phyloP scores from a whole-genome alignment of 2,797 vertebrate species.

The Harpagifer antarcticus region DNA sequence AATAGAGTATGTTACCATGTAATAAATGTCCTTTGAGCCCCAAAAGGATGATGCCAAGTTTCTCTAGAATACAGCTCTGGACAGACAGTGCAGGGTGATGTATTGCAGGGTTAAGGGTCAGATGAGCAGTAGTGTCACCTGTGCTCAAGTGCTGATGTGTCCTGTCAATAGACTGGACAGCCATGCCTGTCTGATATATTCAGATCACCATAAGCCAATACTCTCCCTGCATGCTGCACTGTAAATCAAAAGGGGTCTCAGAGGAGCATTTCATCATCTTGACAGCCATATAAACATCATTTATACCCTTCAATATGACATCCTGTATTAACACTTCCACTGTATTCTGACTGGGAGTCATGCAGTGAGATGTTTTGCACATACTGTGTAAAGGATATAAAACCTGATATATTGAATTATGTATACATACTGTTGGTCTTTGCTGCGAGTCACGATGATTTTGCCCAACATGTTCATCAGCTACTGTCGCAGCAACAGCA shows the following conservation, averaged over 20 bases:
- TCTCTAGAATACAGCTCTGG: neutral
- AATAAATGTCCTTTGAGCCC: neutral
- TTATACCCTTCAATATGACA: constrained; percentile 51
- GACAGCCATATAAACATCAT: constrained; percentile 67
- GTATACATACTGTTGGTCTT: neutral
- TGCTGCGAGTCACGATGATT: neutral
- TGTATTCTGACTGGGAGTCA: constrained; percentile 9
- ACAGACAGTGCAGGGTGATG: constrained; percentile 21
- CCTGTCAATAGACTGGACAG: constrained; percentile 53
- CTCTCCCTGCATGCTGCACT: constrained; percentile 18
- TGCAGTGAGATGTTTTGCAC: neutral
- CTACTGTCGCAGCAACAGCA: constrained; percentile 62
- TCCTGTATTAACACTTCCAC: constrained; percentile 26
- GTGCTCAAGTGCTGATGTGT: constrained; percentile 40
- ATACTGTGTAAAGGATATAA: neutral
- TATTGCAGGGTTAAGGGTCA: constrained; percentile 34
- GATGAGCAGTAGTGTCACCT: constrained; percentile 32
- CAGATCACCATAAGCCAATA: constrained; percentile 51
- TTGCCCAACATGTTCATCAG: constrained; percentile 23
- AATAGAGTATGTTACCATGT: too few relatives aligned
- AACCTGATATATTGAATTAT: neutral
- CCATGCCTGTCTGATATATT: constrained; percentile 34
- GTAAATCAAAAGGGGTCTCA: constrained; percentile 60
- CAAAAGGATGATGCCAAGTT: neutral
- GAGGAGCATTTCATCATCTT: constrained; percentile 67